phyloP scores from a whole-genome alignment of 2,113 vertebrate species.

The Danionella cerebrum region DNA sequence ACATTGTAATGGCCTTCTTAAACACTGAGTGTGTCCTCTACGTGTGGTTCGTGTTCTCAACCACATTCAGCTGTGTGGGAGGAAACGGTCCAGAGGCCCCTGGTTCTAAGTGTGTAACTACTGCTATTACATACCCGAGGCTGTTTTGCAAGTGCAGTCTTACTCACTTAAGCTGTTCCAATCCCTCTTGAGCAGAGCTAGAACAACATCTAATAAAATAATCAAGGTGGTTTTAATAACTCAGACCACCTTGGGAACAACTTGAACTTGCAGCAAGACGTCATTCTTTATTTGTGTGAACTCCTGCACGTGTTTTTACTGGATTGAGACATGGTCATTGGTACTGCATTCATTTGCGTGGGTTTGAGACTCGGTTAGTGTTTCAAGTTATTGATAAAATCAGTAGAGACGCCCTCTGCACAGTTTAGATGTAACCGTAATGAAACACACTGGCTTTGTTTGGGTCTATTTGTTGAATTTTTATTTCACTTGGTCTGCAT shows the following conservation, averaged over 20 bases:
- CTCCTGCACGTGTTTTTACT: neutral
- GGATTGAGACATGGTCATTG: neutral
- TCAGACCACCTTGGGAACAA: neutral
- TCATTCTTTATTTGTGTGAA: constrained; percentile 3
- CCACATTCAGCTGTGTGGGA: constrained; percentile 11
- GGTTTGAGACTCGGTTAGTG: too few species aligned
- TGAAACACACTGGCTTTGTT: too few species aligned
- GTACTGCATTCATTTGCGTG: too few species aligned
- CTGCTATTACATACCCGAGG: constrained; percentile 5
- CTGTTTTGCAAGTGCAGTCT: constrained; percentile 1
- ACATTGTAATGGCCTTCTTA: neutral
- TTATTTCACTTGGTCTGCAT: too few species aligned
- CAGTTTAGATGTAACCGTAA: too few species aligned
- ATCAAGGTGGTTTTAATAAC: constrained; percentile 6
- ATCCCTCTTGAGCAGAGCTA: neutral
- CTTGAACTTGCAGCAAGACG: neutral
- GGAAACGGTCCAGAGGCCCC: neutral
- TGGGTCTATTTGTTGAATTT: too few species aligned
- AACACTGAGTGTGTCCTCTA: constrained; percentile 1
- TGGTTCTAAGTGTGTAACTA: constrained; percentile 9
- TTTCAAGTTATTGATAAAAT: too few species aligned
- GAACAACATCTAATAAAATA: constrained; percentile 6
- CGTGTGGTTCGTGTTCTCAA: neutral
- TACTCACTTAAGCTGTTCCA: neutral
- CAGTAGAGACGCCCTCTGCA: too few species aligned